These are phyloP conservation scores for Zonotrichia albicollis DNA, from an alignment of 2,797 vertebrate species.

Conservation along the genomic window DNA sequence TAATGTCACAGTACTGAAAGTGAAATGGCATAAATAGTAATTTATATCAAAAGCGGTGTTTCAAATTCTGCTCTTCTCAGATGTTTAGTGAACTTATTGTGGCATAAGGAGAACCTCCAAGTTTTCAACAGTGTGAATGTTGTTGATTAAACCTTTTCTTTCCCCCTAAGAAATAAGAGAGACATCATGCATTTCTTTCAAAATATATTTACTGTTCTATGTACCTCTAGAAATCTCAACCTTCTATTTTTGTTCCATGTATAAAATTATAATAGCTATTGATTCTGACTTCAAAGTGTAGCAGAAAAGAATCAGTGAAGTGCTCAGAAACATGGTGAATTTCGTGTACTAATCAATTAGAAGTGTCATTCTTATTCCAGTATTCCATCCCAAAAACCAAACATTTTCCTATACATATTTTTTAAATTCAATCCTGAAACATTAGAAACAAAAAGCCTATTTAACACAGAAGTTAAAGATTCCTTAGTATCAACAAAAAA, in stretches of 20 bases:
- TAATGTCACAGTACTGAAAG: background rate
- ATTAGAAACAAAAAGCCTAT: background rate
- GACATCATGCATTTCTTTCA: background rate
- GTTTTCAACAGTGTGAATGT: background rate
- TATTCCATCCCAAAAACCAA: background rate
- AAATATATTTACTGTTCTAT: background rate
- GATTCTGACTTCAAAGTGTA: background rate
- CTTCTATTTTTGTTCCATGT: background rate
- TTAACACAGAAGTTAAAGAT: background rate
- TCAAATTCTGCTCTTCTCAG: background rate
- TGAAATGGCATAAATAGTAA: accelerated
- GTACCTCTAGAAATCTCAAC: background rate
- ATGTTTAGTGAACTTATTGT: background rate
- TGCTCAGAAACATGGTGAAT: background rate
- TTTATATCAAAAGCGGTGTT: background rate
- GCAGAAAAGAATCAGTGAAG: background rate
- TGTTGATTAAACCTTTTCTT: background rate
- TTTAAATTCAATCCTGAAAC: background rate
- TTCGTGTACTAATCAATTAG: background rate
- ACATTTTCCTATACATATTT: background rate
- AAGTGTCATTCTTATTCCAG: background rate
- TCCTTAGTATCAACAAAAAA: background rate
- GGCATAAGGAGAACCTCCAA: background rate
- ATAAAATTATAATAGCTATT: conserved; percentile 12
- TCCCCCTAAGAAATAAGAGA: background rate